Base-by-base conservation (phyloP, 23 tunicate species). In the Clavelina lepadiformis region DNA sequence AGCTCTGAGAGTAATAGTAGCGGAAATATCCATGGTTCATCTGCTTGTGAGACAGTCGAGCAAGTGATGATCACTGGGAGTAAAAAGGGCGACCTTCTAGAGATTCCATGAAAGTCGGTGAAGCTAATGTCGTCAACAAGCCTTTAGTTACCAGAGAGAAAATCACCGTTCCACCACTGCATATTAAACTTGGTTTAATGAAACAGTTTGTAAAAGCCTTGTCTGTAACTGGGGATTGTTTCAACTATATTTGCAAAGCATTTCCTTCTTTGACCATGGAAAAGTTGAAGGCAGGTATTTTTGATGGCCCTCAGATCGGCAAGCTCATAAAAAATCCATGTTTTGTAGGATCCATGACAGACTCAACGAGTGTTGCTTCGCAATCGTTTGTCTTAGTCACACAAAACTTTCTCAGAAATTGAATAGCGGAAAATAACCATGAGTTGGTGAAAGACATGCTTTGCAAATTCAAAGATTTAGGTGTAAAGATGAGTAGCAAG, bases 401-500 rank as follows among this genome's bases (percentile, higher is more conserved):
- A 59, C 65, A 59, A 20, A 59, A 59, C 35, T 59, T 59, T 20
- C 65, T 29, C 31, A 20, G 22, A 26, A 28, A 59, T 38, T 5
- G n/a, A 7, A 59, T 28, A 59, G 36, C 35, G 29, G 65, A 59
- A 28, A 59, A 59, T 59, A 7, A 24, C 65, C 36, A 59, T 28
- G 65, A 59, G 36, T 59, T 59, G 65, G 65, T 26, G 65, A 26
- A 59, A 59, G 36, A 26, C 31, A 59, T 59, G 65, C 36, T 59
- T 59, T 29, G 18, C 65, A 59, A 59, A 38, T 59, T 29, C 7
- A 59, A 59, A 59, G 65, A 24, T 59, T 59, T 59, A 59, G 65
- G 65, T 29, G 36, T 59, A 11, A 59, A 59, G 36, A 59, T 29
- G n/a, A n/a, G 65, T 59, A 59, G 29, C 65, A 59, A 59, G 65